phyloP scores from a whole-genome alignment of 1,140 invertebrate species.

The Piezodorus guildinii region DNA sequence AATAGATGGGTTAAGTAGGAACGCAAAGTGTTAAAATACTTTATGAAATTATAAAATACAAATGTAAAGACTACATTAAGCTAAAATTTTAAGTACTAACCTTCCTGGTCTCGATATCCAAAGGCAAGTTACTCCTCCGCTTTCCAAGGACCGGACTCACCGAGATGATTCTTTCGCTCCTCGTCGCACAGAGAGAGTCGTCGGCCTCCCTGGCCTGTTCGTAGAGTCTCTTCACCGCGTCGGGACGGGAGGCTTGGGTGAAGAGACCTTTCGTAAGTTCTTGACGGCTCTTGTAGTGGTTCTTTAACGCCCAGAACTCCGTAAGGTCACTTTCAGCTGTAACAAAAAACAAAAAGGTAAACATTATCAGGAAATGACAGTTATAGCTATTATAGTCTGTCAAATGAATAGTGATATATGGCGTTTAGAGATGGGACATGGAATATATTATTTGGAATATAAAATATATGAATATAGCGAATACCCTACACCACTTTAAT shows the following conservation, averaged over 20 bases:
- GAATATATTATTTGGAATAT: no score
- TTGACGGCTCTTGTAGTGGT: slow-evolving; percentile 56
- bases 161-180: slow-evolving; percentile 50
- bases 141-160: slow-evolving; percentile 67
- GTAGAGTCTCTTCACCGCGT: slow-evolving; percentile 56
- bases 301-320: slow-evolving; percentile 58
- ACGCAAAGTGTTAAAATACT: no score
- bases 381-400: no score
- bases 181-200: slow-evolving; percentile 34
- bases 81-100: no score
- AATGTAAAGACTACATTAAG: no score
- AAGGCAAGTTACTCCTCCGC: slow-evolving; percentile 44
- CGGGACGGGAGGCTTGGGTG: slow-evolving; percentile 50
- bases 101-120: slow-evolving; percentile 76
- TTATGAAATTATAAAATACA: no score
- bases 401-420: no score
- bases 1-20: no score
- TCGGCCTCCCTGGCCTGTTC: slow-evolving; percentile 48
- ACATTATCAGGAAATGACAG: not conserved
- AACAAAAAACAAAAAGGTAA: slow-evolving; percentile 37
- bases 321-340: slow-evolving; percentile 76
- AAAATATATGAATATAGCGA: no score
- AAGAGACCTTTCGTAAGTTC: slow-evolving; percentile 54
- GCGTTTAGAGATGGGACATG: no score
- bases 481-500: no score